Percentiles rank a stretch among this genome's conserved stretches.
phyloP scores from a whole-genome alignment of 2,888 invertebrate genomes.

The Chloromyia formosa region DNA sequence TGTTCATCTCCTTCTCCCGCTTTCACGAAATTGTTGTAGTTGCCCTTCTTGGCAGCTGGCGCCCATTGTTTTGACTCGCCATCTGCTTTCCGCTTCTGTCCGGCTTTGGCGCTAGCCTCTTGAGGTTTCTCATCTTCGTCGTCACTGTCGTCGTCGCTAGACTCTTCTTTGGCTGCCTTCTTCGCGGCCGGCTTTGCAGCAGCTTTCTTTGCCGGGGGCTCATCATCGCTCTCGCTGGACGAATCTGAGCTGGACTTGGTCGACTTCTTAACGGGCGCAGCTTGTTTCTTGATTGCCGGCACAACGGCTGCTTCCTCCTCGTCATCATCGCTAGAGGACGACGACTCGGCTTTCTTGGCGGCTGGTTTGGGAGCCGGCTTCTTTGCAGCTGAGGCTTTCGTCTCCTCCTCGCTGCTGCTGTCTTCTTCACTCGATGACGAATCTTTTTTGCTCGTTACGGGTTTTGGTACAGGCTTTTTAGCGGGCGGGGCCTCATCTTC shows the following conservation, averaged over 20 bases:
- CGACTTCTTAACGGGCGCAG: conserved; percentile 55
- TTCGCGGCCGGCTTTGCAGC: conserved; percentile 53
- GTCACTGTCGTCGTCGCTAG: conserved; percentile 58
- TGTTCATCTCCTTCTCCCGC: conserved; percentile 60
- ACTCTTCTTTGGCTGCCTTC: conserved; percentile 64
- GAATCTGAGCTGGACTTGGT: conserved; percentile 64
- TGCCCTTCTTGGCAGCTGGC: conserved; percentile 66
- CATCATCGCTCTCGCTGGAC: conserved; percentile 63
- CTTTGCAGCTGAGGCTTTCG: conserved; percentile 54
- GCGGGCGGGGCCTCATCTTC: conserved; percentile 19
- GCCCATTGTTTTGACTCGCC: conserved; percentile 55
- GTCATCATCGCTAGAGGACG: conserved; percentile 51
- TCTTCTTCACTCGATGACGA: conserved; percentile 51
- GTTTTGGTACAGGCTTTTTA: conserved; percentile 51
- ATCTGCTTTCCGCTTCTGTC: conserved; percentile 64
- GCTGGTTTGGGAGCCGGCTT: conserved; percentile 54
- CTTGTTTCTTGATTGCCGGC: conserved; percentile 52
- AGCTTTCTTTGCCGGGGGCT: conserved; percentile 50
- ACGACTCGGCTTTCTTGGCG: conserved; percentile 50
- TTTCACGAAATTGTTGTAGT: conserved; percentile 78
- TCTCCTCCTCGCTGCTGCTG: conserved; percentile 51
- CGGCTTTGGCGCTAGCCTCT: conserved; percentile 53
- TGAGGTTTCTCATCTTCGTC: conserved; percentile 58
- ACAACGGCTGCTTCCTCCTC: conserved; percentile 53
- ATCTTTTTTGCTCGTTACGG: conserved; percentile 49